Evolutionary conservation across 1,140 invertebrate genomes (phyloP).

Genomic region (Helicoverpa armigera): DNA sequence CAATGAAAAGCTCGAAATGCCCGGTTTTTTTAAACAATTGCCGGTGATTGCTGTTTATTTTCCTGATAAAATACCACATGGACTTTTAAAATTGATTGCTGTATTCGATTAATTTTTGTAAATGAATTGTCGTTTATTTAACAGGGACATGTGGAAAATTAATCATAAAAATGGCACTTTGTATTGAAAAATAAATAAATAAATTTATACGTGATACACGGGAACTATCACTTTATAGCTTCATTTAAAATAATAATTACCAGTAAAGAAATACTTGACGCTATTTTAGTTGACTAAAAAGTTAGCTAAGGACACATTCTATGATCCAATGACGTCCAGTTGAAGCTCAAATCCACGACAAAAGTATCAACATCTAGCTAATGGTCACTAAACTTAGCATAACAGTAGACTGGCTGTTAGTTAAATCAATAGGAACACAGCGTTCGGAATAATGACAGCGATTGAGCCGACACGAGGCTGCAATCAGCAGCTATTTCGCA

Average conservation of each 20-base stretch:
- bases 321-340: too few species aligned
- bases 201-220: too few species aligned
- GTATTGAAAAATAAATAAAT: too few species aligned
- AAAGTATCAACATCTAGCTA: background rate
- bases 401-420: background rate
- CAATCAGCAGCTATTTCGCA: slow-evolving; percentile 27
- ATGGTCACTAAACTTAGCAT: background rate
- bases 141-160: background rate
- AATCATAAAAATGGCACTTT: too few species aligned
- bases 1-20: slow-evolving; percentile 16
- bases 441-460: background rate
- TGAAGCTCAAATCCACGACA: too few species aligned
- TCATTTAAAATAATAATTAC: too few species aligned
- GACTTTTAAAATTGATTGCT: slow-evolving; percentile 10
- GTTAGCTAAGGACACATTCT: too few species aligned
- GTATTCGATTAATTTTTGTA: background rate
- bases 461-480: background rate
- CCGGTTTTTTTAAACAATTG: slow-evolving; percentile 15
- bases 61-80: slow-evolving; percentile 1
- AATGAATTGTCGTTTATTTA: background rate
- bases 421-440: slow-evolving; percentile 21
- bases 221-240: too few species aligned
- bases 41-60: slow-evolving; percentile 39
- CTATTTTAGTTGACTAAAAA: too few species aligned
- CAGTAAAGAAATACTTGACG: too few species aligned